Conservation (phyloP, 1,140 invertebrate genomes). For the Halesus radiatus region DNA sequence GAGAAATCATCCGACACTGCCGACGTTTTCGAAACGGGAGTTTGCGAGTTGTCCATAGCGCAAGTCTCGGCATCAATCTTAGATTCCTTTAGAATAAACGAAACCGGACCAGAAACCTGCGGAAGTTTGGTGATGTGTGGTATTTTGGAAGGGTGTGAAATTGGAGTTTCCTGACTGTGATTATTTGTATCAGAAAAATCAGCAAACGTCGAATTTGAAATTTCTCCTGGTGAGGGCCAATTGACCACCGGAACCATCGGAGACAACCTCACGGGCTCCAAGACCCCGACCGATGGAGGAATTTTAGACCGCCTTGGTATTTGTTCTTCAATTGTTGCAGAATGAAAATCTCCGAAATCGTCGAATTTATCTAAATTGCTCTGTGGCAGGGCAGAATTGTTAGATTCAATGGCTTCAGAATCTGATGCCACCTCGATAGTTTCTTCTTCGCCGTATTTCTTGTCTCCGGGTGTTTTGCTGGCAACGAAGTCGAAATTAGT, state of each 20-base stretch:
- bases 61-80: constrained; percentile 49
- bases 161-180: neutral
- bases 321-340: constrained; percentile 25
- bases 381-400: neutral
- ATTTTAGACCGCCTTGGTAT: neutral
- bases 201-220: constrained; percentile 64
- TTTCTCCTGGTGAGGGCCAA: constrained; percentile 68
- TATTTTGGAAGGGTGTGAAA: neutral
- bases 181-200: constrained; percentile 63
- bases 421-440: neutral
- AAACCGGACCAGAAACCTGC: constrained; percentile 17
- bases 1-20: constrained; percentile 62
- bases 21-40: neutral
- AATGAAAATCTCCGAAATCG: constrained; percentile 56
- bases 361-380: constrained; percentile 41
- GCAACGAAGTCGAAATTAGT: constrained; percentile 4
- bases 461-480: neutral
- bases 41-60: constrained; percentile 6
- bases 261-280: constrained; percentile 66
- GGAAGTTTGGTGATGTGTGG: neutral
- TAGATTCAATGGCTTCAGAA: constrained; percentile 3
- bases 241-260: constrained; percentile 65
- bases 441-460: neutral
- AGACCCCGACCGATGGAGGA: constrained; percentile 51
- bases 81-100: constrained; percentile 54